Conservation (phyloP, 2,113 vertebrate species). For the Baryphthengus martii region DNA sequence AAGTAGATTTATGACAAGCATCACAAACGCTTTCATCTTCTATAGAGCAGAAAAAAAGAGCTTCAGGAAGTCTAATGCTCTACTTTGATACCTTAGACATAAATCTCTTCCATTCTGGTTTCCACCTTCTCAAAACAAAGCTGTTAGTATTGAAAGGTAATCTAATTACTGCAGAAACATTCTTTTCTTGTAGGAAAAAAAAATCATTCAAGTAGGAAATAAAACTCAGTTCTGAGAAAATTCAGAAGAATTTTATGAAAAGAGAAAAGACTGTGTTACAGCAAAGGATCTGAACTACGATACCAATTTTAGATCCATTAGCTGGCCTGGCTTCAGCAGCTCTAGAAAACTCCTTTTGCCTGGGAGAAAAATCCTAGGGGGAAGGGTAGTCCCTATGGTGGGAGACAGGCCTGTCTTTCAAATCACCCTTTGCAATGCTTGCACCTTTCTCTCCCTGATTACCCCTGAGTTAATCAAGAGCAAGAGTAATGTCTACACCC, state of each 20-base stretch:
- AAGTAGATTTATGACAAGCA: not conserved
- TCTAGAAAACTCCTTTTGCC: not conserved
- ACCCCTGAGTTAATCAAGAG: slow-evolving; percentile 4
- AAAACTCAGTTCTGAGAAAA: not conserved
- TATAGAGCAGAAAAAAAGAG: not conserved
- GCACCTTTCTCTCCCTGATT: slow-evolving; percentile 6
- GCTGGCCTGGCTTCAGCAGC: not conserved
- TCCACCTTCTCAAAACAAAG: not conserved
- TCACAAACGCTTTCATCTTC: not conserved
- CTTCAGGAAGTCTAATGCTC: not conserved
- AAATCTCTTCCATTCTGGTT: not conserved
- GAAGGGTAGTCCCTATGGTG: not conserved
- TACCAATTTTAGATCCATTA: not conserved
- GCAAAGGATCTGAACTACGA: not conserved
- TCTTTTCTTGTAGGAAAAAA: not conserved
- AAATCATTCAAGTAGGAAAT: not conserved
- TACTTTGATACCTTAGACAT: not conserved
- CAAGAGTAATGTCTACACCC: not conserved
- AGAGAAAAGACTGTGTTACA: not conserved
- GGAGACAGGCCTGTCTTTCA: not conserved
- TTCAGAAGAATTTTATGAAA: not conserved
- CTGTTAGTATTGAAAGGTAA: not conserved
- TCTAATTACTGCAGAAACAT: not conserved
- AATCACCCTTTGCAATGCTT: not conserved
- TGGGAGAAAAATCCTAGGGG: not conserved